Base-by-base conservation (phyloP, 2,797 vertebrate species). In the Manis pentadactyla region DNA sequence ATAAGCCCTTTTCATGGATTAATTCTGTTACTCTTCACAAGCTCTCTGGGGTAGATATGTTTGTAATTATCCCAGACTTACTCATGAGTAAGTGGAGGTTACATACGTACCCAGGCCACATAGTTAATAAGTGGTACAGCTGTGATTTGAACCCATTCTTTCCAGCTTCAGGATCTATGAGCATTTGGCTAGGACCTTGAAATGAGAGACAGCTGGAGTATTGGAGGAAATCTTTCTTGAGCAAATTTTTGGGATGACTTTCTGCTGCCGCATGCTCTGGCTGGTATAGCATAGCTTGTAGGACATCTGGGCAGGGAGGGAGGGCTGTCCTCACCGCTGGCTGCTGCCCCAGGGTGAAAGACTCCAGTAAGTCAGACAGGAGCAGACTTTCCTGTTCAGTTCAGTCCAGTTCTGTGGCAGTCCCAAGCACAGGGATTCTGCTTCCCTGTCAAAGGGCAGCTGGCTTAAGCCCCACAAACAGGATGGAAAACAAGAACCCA, bases 231-330 rank as follows among this genome's bases (percentile, higher is more conserved):
- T 14, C 4, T 27, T 23, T 57, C 78, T 51, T 14, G 34, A 34
- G n/a, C 15, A 18, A 11, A 31, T 34, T 84, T 53, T 86, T 59
- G 75, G 86, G 74, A 55, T 17, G 61, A 29, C 66, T 86, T 90
- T 39, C 59, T 75, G 37, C 7, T 23, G 10, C 15, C 34, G 39
- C 53, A 8, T 19, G 1, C 49, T 59, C 2, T 7, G n/a, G 31
- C 39, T 49, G 7, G 0, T 5, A 2, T 7, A 4, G 15, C 31
- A 2, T 9, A 18, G 49, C 12, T 74, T 17, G 12, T 5, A 12
- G 4, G 17, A 42, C 2, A 42, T 34, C 51, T 31, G 53, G 14
- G 29, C 14, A 34, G 59, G 61, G 27, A 31, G 9, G 29, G 27
- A 39, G 18, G 9, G 59, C 19, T 14, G 29, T 12, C 78, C 1